A percentile compares a stretch with the other conserved stretches of the same genome.
Evolutionary conservation across 2,888 invertebrate genomes (phyloP).

Genomic region (Dascillus cervinus): DNA sequence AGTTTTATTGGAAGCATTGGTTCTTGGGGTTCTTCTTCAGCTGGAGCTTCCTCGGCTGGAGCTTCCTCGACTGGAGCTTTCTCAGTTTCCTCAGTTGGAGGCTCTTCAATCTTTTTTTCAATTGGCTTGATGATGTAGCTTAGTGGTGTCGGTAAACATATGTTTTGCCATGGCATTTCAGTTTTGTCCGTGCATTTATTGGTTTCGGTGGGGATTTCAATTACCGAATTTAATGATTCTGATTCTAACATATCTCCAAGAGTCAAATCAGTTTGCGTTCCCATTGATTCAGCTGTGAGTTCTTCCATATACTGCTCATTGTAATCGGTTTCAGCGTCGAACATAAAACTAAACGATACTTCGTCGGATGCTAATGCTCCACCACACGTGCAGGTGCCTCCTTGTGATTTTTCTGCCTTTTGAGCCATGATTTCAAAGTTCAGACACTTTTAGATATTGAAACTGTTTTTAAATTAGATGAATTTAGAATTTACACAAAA

Average conservation of each 20-base stretch:
- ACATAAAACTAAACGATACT: slow-evolving; percentile 14
- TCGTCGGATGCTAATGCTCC: too few relatives aligned
- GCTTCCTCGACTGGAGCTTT: too few relatives aligned
- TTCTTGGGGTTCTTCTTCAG: too few relatives aligned
- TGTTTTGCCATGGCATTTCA: slow-evolving; percentile 9
- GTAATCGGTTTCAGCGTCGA: slow-evolving; percentile 12
- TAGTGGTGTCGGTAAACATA: slow-evolving; percentile 7
- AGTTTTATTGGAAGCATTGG: background rate
- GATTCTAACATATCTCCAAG: slow-evolving; percentile 11
- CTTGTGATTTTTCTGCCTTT: too few relatives aligned
- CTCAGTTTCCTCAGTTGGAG: too few relatives aligned
- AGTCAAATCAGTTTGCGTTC: slow-evolving; percentile 10
- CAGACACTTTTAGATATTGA: too few relatives aligned
- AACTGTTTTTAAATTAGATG: too few relatives aligned
- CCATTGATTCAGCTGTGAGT: slow-evolving; percentile 6
- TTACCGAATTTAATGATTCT: slow-evolving; percentile 11
- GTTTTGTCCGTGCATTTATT: slow-evolving; percentile 2
- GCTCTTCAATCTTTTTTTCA: background rate
- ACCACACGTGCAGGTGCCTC: too few relatives aligned
- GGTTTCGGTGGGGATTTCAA: background rate
- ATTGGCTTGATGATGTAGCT: slow-evolving; percentile 7
- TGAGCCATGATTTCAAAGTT: too few relatives aligned
- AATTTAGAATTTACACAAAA: too few relatives aligned
- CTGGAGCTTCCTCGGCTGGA: too few relatives aligned
- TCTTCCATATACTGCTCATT: slow-evolving; percentile 13